These are phyloP conservation scores for Canis aureus DNA, from an alignment of 2,113 vertebrate genomes.

Conservation along the genomic window DNA sequence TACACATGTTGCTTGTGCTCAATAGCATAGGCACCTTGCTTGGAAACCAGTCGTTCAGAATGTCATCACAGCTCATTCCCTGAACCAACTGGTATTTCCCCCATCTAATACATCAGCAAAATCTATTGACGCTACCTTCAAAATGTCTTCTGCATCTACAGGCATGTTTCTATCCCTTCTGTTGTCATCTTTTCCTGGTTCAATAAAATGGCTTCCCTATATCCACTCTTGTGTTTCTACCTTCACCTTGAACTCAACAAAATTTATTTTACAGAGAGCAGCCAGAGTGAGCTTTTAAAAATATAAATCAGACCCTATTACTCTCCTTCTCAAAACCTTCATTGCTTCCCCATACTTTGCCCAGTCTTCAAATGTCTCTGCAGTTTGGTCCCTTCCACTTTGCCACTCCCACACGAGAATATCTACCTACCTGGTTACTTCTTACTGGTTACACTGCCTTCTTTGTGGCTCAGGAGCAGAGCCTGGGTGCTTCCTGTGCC, in stretches of 20 bases:
- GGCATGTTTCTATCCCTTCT: not conserved
- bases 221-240: not conserved
- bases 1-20: not conserved
- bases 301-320: not conserved
- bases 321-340: not conserved
- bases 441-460: not conserved
- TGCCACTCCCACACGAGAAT: not conserved
- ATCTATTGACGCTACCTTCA: not conserved
- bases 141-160: slow-evolving; percentile 5
- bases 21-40: not conserved
- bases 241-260: not conserved
- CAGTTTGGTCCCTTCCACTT: not conserved
- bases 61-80: not conserved
- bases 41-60: not conserved
- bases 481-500: not conserved
- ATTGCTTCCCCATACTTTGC: not conserved
- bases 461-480: not conserved
- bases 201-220: not conserved
- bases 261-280: slow-evolving; percentile 16
- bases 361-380: not conserved
- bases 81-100: not conserved
- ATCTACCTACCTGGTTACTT: not conserved
- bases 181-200: not conserved
- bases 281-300: not conserved
- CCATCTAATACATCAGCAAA: not conserved